phyloP scores from a whole-genome alignment of 2,113 vertebrate species.

The Rhynchomys soricoides region DNA sequence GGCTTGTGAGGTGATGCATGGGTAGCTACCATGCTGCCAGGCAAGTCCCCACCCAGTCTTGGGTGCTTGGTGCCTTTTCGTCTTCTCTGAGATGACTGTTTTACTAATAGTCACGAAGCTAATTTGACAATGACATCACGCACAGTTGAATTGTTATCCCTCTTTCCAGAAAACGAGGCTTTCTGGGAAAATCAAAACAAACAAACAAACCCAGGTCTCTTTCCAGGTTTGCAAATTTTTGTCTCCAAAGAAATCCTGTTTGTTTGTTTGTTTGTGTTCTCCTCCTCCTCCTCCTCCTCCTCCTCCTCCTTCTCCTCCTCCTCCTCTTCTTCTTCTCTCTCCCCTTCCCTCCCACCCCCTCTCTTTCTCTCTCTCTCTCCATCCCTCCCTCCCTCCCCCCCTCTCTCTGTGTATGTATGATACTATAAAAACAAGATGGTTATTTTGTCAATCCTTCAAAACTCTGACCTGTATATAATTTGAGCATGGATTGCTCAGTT shows the following conservation, averaged over 20 bases:
- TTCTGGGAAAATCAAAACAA: not conserved
- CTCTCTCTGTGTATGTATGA: no score
- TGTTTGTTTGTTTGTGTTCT: not conserved
- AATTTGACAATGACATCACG: conserved; percentile 70
- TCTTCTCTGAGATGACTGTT: conserved; percentile 34
- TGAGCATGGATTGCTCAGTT: conserved; percentile 72
- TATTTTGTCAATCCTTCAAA: conserved; percentile 82
- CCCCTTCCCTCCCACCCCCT: no score
- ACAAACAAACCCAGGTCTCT: not conserved
- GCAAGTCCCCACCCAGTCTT: not conserved
- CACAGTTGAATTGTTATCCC: conserved; percentile 56
- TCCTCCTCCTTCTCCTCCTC: no score
- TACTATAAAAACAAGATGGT: conserved; percentile 79
- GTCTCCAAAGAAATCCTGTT: conserved; percentile 54
- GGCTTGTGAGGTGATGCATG: not conserved
- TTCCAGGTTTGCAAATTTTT: conserved; percentile 67
- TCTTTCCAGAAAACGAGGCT: conserved; percentile 73
- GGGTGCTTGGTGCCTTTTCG: conserved; percentile 42
- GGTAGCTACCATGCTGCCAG: not conserved
- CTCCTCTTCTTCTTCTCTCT: conserved; percentile 33
- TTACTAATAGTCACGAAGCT: conserved; percentile 24
- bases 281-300: conserved; percentile 39
- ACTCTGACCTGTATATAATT: conserved; percentile 74
- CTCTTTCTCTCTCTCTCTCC: no score
- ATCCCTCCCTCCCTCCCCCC: no score